Evolutionary conservation across 2,113 vertebrate species (phyloP).

Genomic region (Tretioscincus oriximinensis): DNA sequence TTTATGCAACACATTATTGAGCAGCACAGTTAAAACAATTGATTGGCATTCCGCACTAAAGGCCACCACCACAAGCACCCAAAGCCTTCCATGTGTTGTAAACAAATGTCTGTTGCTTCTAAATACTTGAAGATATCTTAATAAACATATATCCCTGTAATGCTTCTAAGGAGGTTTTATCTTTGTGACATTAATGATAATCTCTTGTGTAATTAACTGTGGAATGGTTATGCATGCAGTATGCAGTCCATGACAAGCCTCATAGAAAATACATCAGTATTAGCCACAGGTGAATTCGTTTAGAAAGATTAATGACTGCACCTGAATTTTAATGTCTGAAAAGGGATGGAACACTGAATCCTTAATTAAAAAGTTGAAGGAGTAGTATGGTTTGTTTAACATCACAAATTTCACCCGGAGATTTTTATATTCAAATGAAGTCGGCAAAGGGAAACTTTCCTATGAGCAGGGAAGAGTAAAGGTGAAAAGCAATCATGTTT

Average conservation of each 20-base stretch:
- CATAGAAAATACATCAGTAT: constrained; percentile 89
- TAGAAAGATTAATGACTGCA: constrained; percentile 89
- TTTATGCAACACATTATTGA: background rate
- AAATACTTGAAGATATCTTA: constrained; percentile 69
- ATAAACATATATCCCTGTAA: constrained; percentile 70
- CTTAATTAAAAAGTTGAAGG: constrained; percentile 88
- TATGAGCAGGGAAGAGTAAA: constrained; percentile 67
- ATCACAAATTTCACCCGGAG: constrained; percentile 77
- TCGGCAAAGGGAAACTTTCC: constrained; percentile 70
- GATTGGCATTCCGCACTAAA: background rate
- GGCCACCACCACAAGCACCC: constrained; percentile 18
- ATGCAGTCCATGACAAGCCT: constrained; percentile 83
- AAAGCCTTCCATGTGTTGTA: constrained; percentile 41
- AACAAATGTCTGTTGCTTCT: constrained; percentile 66
- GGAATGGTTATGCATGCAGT: constrained; percentile 80
- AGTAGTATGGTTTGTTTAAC: constrained; percentile 86
- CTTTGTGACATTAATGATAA: constrained; percentile 83
- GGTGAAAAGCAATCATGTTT: constrained; percentile 75
- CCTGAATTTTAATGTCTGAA: constrained; percentile 86
- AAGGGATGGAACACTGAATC: constrained; percentile 84
- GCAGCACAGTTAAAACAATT: background rate
- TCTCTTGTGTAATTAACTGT: constrained; percentile 87
- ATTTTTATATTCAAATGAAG: constrained; percentile 79
- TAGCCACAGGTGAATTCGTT: constrained; percentile 90
- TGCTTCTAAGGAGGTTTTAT: constrained; percentile 77